phyloP scores from a whole-genome alignment of 2,113 vertebrate species.

The Cygnus atratus region DNA sequence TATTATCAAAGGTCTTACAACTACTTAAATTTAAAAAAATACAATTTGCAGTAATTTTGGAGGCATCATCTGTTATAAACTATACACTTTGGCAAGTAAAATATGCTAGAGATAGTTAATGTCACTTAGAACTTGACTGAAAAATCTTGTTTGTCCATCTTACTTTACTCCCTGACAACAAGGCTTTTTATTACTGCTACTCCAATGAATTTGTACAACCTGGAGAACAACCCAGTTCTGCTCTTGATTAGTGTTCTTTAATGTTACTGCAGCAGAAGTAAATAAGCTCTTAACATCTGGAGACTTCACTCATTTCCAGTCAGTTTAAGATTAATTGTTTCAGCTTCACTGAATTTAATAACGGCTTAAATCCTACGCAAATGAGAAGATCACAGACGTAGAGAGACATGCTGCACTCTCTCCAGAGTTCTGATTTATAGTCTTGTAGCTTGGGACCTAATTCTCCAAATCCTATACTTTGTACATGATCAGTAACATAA shows the following conservation, averaged over 20 bases:
- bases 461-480: not conserved
- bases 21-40: not conserved
- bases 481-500: not conserved
- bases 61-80: not conserved
- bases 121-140: not conserved
- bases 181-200: not conserved
- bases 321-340: not conserved
- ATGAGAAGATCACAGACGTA: not conserved
- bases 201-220: not conserved
- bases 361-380: not conserved
- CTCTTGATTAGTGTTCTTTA: not conserved
- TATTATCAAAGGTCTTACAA: not conserved
- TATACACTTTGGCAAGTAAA: not conserved
- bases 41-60: not conserved
- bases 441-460: not conserved
- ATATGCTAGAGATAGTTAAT: not conserved
- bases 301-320: not conserved
- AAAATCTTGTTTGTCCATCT: not conserved
- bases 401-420: not conserved
- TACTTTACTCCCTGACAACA: not conserved
- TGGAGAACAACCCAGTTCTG: not conserved
- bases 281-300: constrained; percentile 9
- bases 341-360: not conserved
- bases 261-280: not conserved
- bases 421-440: not conserved